Evolutionary conservation across 2,113 vertebrate genomes (phyloP).

Genomic region (Daubentonia madagascariensis): DNA sequence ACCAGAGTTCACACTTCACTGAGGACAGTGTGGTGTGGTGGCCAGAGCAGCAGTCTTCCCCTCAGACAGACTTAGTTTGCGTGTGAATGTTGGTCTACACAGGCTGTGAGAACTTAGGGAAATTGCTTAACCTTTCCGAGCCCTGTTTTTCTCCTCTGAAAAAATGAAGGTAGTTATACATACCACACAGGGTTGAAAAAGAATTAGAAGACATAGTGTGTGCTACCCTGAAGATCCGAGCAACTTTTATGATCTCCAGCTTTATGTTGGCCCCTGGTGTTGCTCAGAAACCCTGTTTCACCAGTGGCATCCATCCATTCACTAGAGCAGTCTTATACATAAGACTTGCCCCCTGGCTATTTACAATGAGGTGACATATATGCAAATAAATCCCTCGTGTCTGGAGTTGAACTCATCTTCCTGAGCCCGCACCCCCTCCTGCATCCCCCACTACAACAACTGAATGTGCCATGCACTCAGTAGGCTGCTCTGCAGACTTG

Average conservation of each 20-base stretch:
- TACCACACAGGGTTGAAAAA: not conserved
- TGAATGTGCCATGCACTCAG: not conserved
- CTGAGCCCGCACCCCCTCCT: not conserved
- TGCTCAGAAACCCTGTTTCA: not conserved
- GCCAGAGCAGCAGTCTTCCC: not conserved
- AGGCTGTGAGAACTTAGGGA: not conserved
- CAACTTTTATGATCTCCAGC: too few relatives aligned
- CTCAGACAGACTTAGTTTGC: not conserved
- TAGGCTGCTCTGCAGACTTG: not conserved
- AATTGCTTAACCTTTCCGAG: not conserved
- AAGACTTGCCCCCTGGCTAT: not conserved
- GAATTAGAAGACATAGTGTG: not conserved
- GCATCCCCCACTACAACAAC: not conserved
- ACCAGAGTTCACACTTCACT: not conserved
- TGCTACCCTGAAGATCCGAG: not conserved
- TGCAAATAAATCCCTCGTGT: not conserved
- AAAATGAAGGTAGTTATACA: not conserved
- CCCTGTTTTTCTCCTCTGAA: not conserved
- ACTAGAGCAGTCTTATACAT: not conserved
- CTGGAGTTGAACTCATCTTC: not conserved
- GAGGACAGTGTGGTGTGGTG: too few relatives aligned
- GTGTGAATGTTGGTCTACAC: not conserved
- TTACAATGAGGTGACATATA: not conserved
- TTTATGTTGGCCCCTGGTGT: not conserved
- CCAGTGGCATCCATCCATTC: not conserved